A percentile compares a stretch with the other conserved stretches of the same genome.
phyloP scores from a whole-genome alignment of 2,888 invertebrate genomes.

The Torymus texanus region DNA sequence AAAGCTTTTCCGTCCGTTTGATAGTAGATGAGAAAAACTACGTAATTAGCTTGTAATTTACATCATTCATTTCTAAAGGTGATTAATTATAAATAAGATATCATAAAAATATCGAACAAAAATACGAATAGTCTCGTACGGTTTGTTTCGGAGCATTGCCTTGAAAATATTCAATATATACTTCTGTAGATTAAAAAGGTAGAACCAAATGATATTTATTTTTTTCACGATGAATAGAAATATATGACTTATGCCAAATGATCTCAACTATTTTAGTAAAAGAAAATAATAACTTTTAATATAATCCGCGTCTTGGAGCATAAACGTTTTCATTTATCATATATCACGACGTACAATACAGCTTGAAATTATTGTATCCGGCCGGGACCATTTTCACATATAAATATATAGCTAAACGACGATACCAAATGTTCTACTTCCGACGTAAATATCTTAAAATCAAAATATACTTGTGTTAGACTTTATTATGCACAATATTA shows the following conservation, averaged over 20 bases:
- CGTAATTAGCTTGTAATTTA: constrained; percentile 45
- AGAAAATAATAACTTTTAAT: constrained; percentile 9
- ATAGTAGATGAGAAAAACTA: constrained; percentile 53
- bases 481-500: neutral
- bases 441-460: constrained; percentile 48
- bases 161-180: neutral
- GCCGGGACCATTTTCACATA: constrained; percentile 50
- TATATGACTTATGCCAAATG: constrained; percentile 15
- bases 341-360: constrained; percentile 39
- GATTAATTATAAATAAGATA: constrained; percentile 27
- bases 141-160: constrained; percentile 55
- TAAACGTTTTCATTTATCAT: constrained; percentile 20
- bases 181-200: neutral
- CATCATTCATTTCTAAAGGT: constrained; percentile 22
- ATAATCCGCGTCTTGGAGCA: no score
- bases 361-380: constrained; percentile 51
- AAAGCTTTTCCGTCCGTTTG: constrained; percentile 59
- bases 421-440: constrained; percentile 41
- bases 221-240: neutral
- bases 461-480: constrained; percentile 33
- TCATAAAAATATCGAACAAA: constrained; percentile 29
- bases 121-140: constrained; percentile 25
- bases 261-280: constrained; percentile 15
- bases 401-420: constrained; percentile 50
- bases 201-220: neutral